Conservation (phyloP, 2,888 invertebrate species). For the Ernsta delagoae region DNA sequence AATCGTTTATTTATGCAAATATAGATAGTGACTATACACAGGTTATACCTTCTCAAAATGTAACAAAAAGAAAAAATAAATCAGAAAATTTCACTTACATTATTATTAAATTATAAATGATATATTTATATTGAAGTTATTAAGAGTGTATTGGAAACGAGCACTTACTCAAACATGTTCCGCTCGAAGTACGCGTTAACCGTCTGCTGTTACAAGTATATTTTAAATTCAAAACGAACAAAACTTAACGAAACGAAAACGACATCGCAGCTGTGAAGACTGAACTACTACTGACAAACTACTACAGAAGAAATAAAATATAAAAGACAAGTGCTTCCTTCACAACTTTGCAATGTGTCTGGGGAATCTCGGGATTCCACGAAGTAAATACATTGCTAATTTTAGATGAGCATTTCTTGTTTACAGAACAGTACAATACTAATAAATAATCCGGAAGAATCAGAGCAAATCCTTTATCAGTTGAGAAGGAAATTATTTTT, state of each 20-base stretch:
- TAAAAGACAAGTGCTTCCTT: slow-evolving; percentile 20
- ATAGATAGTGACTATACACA: too few species aligned
- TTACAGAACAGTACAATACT: not conserved
- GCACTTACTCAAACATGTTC: slow-evolving; percentile 17
- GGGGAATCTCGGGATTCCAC: slow-evolving; percentile 10
- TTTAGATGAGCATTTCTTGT: slow-evolving; percentile 11
- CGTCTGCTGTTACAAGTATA: slow-evolving; percentile 8
- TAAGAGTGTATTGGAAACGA: slow-evolving; percentile 21
- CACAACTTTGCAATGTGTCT: slow-evolving; percentile 6
- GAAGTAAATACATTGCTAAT: slow-evolving; percentile 16
- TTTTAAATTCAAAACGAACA: slow-evolving; percentile 26
- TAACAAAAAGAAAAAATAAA: too few species aligned
- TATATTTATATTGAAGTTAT: too few species aligned
- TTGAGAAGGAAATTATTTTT: slow-evolving; percentile 25
- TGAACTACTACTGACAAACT: slow-evolving; percentile 3
- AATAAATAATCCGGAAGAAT: slow-evolving; percentile 20
- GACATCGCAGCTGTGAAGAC: slow-evolving; percentile 27
- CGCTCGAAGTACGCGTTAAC: slow-evolving; percentile 21
- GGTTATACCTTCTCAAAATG: too few species aligned
- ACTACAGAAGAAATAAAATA: slow-evolving; percentile 29
- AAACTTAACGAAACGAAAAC: slow-evolving; percentile 29
- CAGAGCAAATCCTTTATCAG: slow-evolving; percentile 9
- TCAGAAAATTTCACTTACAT: too few species aligned
- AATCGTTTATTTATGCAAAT: too few species aligned
- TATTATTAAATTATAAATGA: too few species aligned